Evolutionary conservation across 2,797 vertebrate species (phyloP).

Genomic region (Delichon dasypus): DNA sequence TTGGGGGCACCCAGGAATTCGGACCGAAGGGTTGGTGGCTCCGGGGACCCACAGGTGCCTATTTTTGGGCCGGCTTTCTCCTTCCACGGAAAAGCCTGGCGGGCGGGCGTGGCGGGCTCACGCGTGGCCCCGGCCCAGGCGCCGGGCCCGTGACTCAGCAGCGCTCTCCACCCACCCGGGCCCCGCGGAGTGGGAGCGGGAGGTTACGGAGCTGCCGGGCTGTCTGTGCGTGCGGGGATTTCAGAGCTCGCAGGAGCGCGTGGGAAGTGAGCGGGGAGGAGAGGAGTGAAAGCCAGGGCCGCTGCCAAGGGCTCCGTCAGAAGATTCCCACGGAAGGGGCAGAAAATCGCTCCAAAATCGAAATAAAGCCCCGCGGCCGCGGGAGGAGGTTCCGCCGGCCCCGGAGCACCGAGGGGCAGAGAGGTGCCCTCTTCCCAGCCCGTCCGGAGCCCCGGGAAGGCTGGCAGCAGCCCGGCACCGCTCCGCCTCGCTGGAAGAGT

Average conservation of each 20-base stretch:
- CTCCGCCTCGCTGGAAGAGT: background rate
- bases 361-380: background rate
- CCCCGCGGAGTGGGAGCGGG: background rate
- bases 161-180: conserved; percentile 10
- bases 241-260: conserved; percentile 12
- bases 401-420: background rate
- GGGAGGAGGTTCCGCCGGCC: background rate
- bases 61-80: background rate
- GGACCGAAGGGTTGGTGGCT: too few species aligned
- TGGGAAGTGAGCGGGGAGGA: conserved; percentile 14
- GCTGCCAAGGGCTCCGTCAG: conserved; percentile 42
- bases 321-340: background rate
- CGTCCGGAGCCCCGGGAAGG: background rate
- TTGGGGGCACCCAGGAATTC: accelerated
- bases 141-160: conserved; percentile 29
- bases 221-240: background rate
- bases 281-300: background rate
- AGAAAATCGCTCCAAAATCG: background rate
- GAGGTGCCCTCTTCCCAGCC: background rate
- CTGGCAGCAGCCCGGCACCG: background rate
- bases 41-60: accelerated
- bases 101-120: background rate
- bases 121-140: background rate
- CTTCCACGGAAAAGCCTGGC: background rate
- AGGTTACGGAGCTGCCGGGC: background rate